Evolutionary conservation across 2,113 vertebrate species (phyloP), one percentile per base, ranked within the genome.

Genomic region (Clarias gariepinus): DNA sequence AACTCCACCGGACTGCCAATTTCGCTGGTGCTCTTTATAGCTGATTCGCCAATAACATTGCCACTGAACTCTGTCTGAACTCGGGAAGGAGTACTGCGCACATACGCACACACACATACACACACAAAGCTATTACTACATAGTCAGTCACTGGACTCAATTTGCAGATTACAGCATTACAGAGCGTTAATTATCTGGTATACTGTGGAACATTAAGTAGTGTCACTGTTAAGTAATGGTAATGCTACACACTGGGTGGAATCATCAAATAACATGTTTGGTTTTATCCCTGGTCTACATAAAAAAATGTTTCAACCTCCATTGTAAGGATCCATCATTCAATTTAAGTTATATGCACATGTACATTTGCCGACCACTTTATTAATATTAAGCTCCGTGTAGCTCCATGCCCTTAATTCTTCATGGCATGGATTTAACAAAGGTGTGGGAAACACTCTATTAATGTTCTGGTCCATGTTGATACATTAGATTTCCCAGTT

Each of bases 1-100:
- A 95, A 95, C 86, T 92, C n/a, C 41, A 97, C 94, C 11, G 94
- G 92, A 85, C 95, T 97, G 77, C 98, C 98, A 0, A 99, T 91
- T 0, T 99, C 97, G 58, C 94, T 82, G 1, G 93, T 95, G 0
- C 25, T 91, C 23, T 89, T 94, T 95, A 97, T 96, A 87, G 96
- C 96, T 0, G 96, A 95, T 89, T 99, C 98, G 0, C 97, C 97
- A 66, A 94, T 93, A 91, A 99, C 96, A 10, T 88, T 79, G 58
- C 98, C 97, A 1, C 97, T 94, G 92, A 98, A 98, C 91, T 94
- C 94, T 0, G 93, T 90, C 71, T 73, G 86, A 53, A 61, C 87
- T 3, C 86, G 68, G 0, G 55, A 21, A 0, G 18, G 36, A 13
- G 86, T 41, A 18, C 83, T 84, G 55, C 33, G 47, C 15, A 84